Evolutionary conservation across 2,797 vertebrate genomes (phyloP), one percentile per base, ranked within the genome.

Genomic region (Paratrypauchen microcephalus): DNA sequence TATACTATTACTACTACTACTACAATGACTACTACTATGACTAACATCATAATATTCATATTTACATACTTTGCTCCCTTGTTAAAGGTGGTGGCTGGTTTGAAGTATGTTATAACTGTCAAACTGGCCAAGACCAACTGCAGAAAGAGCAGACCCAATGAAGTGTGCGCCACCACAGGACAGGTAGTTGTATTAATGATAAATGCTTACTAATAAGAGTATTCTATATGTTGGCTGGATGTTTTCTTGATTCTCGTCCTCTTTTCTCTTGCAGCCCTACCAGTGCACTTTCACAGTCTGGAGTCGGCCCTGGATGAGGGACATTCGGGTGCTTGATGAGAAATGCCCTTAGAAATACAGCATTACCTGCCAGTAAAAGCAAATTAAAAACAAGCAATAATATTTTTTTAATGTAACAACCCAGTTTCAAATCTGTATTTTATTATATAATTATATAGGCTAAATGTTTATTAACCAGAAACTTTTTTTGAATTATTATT

Each of bases 41-140:
- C 32, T 6, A 32, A 32, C 6, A 41, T 2, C 11, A 12, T 41
- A 13, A 13, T 45, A 4, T 45, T 45, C 1, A 45, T 16, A 16
- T 45, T 45, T 45, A 9, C 19, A 50, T 50, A 24, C 5, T 45
- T 45, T 61, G 16, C 0, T 7, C 62, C 56, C 23, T 74, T 7
- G 0, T 24, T 52, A 1, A 47, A 94, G 94, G 21, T 92, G 19
- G 90, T 94, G 19, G 0, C 82, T 71, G 94, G 94, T n/a, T 0
- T 61, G 0, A 91, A 88, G 15, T 94, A 93, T 60, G 0, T 41
- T 26, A 79, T 94, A 16, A 91, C 70, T 0, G 88, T 89, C 41
- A 72, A 60, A 1, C 70, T 94, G 91, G 85, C 0, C 0, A 89
- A 9, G 66, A 92, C 89, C 5, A 0, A 21, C 8, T 94, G 93